Evolutionary conservation across 2,888 invertebrate species (phyloP).

Genomic region (Lithodes maja): DNA sequence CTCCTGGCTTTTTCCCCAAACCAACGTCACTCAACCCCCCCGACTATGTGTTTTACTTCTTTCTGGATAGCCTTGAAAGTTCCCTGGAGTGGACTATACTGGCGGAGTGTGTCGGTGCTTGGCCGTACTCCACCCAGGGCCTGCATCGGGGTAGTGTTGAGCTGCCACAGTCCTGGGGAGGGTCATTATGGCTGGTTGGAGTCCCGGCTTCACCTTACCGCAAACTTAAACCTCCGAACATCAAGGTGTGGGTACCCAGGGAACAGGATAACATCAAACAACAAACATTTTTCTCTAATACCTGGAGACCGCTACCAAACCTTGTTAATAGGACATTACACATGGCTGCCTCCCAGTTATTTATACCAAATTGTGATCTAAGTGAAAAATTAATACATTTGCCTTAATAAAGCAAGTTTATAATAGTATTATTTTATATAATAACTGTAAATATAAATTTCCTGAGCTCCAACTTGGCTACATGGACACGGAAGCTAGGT

Average conservation of each 20-base stretch:
- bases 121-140: slow-evolving; percentile 63
- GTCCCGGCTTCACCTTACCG: slow-evolving; percentile 56
- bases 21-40: not conserved
- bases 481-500: too few relatives aligned
- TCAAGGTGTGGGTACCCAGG: slow-evolving; percentile 22
- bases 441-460: too few relatives aligned
- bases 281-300: slow-evolving; percentile 21
- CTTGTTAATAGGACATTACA: slow-evolving; percentile 21
- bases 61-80: slow-evolving; percentile 28
- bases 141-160: slow-evolving; percentile 44
- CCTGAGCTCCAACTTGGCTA: too few relatives aligned
- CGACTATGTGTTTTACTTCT: slow-evolving; percentile 62
- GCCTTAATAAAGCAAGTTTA: too few relatives aligned
- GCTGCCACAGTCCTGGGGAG: slow-evolving; percentile 44
- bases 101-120: slow-evolving; percentile 66
- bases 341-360: too few relatives aligned
- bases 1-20: slow-evolving; percentile 45
- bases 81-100: slow-evolving; percentile 62
- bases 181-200: slow-evolving; percentile 56
- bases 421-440: too few relatives aligned
- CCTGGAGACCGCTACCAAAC: not conserved
- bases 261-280: not conserved
- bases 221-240: slow-evolving; percentile 26
- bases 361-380: too few relatives aligned
- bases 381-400: too few relatives aligned